Base-by-base conservation (phyloP, 2,797 vertebrate species). In the Sebastes wilsoni region DNA sequence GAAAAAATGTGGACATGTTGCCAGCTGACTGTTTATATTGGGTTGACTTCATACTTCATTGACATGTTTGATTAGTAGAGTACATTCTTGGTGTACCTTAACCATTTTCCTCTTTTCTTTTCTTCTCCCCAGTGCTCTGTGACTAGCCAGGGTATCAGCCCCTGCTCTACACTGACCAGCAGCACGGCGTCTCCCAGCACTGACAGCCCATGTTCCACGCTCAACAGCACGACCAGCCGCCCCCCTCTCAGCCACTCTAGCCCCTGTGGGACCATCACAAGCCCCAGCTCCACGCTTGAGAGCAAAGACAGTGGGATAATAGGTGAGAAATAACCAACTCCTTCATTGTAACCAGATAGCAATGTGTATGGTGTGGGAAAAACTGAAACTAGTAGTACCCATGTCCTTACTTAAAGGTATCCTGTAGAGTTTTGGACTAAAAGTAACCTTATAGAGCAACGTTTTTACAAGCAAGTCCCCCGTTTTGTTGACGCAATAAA, bases 221-320 rank as follows among this genome's bases (percentile, higher is more conserved):
- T 99, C 92, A 97, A 97, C 96, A 97, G 97, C 96, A 96, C 96
- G 7, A 79, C 94, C 60, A 95, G 96, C 91, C 97, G 94, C 77
- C 93, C 96, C 2, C 94, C 95, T 0, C 92, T 96, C 85, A 94
- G 74, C 95, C 95, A 90, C 93, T 95, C 93, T 67, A 97, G 97
- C 90, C 97, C 97, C 91, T 97, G 96, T 59, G 97, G 97, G 81
- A 98, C 97, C 90, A 96, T 99, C 90, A 97, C 97, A 95, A 99
- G 97, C 90, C 98, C 98, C 62, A 99, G 97, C 95, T 99, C 98
- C 93, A 99, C 98, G 2, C 96, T 99, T 87, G 99, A 99, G 95
- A 99, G 99, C 97, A 99, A 99, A 93, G 99, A 99, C 96, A 99
- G 99, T 72, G 99, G 99, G 23, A 99, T 99, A 89, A 99, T 99